A percentile compares a stretch with the other conserved stretches of the same genome.
Conservation (phyloP, 2,888 invertebrate species). For the Artemia sinica region DNA sequence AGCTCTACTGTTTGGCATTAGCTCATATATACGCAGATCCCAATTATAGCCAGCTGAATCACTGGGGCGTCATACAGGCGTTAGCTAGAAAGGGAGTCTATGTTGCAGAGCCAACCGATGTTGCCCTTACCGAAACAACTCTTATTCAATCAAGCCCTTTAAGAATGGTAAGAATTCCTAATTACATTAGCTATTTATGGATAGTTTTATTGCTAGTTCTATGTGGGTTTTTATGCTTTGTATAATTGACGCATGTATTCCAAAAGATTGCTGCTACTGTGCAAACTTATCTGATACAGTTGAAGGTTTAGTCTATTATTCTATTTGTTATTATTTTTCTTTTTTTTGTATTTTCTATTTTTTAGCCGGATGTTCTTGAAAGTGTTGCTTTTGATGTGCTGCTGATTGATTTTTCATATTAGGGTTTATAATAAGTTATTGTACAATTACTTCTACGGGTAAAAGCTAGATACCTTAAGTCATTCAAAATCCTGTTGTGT, state of each 20-base stretch:
- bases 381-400: no score
- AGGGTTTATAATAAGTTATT: no score
- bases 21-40: conserved; percentile 91
- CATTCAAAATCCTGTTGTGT: background rate
- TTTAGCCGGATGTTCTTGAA: no score
- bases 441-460: no score
- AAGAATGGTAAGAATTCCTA: conserved; percentile 52
- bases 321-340: background rate
- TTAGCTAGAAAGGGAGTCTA: conserved; percentile 77
- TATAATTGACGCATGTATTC: no score
- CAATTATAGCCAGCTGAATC: conserved; percentile 85
- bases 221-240: no score
- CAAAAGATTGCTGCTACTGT: no score
- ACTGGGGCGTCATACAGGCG: conserved; percentile 84
- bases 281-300: no score
- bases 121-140: conserved; percentile 81
- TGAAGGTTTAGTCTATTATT: background rate
- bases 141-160: conserved; percentile 88
- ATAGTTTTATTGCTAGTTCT: background rate
- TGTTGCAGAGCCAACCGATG: conserved; percentile 61
- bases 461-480: background rate
- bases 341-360: no score
- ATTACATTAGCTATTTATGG: background rate
- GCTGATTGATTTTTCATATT: no score
- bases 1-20: conserved; percentile 80